Base-by-base conservation (phyloP, 2,888 invertebrate species). In the Lasioglossum morio region DNA sequence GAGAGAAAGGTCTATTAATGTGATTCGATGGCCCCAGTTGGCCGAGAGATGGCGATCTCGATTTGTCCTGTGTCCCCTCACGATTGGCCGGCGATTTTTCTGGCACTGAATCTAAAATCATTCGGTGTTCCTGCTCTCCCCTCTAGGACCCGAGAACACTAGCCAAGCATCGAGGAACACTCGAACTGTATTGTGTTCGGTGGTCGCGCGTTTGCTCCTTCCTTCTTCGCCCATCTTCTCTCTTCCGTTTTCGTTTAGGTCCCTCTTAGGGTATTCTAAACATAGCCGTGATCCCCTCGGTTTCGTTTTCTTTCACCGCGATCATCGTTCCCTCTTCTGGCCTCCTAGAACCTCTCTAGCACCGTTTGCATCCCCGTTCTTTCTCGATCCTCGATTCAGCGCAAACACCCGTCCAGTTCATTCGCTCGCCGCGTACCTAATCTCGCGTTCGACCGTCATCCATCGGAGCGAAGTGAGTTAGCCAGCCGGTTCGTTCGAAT, bases 1-100 rank as follows among this genome's bases (percentile, higher is more conserved):
- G 34, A 79, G 82, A 77, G 82, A 79, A 82, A 78, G 75, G 74
- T 87, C 87, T 89, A 89, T 89, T 87, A 89, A 84, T 79, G 84
- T 79, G 82, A 73, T 74, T 72, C 82, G 85, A 84, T 84, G 87
- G 84, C 34, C 84, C 82, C 78, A 78, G 83, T 89, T 85, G 89
- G 85, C 84, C 89, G 81, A 80, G 89, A 86, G 77, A 87, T 85
- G 87, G 86, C 88, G 87, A 87, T 89, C 89, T 86, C 86, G 89
- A 91, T 89, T 88, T 87, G 87, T 86, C 84, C 86, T 77, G 79
- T 76, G 81, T 87, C 77, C 84, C 75, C 77, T 76, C 79, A 66
- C 75, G 89, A 87, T 90, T 87, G 90, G 88, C 77, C 84, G 79
- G 57, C 48, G 79, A 82, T 89, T 84, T 84, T 89, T 88, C 79